Evolutionary conservation across 2,113 vertebrate species (phyloP).

Genomic region (Scalopus aquaticus): DNA sequence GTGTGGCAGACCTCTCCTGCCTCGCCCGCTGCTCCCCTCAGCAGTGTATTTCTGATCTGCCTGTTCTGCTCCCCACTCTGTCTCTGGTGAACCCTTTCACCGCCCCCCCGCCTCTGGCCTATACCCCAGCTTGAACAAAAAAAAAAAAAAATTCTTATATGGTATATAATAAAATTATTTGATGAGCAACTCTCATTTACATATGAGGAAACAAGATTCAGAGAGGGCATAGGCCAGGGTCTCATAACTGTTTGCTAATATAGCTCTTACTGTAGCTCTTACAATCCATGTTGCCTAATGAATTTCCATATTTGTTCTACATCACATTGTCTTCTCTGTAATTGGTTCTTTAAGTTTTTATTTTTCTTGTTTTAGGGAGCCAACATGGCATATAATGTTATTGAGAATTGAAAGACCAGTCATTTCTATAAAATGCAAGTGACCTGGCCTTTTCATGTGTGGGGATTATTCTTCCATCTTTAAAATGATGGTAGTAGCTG

Average conservation of each 20-base stretch:
- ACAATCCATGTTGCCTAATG: background rate
- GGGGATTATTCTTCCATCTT: background rate
- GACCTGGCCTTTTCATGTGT: background rate
- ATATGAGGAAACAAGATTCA: background rate
- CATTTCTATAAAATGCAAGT: background rate
- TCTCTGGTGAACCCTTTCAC: too few relatives aligned
- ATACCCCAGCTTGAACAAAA: too few relatives aligned
- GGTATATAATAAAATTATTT: background rate
- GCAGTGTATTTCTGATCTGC: too few relatives aligned
- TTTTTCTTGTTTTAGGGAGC: conserved; percentile 4
- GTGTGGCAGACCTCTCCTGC: too few relatives aligned
- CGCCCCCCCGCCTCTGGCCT: too few relatives aligned
- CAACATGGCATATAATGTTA: background rate
- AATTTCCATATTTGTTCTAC: background rate
- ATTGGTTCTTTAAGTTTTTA: conserved; percentile 43
- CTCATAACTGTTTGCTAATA: conserved; percentile 52
- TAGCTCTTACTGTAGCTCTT: conserved; percentile 15
- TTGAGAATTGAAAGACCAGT: background rate
- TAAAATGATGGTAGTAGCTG: background rate
- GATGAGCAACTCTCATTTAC: background rate
- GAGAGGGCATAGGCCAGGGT: background rate
- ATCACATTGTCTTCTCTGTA: background rate
- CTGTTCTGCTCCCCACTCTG: too few relatives aligned
- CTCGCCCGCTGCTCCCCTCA: too few relatives aligned
- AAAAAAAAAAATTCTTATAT: conserved; percentile 5